Percentiles rank a stretch among this genome's conserved stretches.
phyloP scores from a whole-genome alignment of 2,888 invertebrate genomes.

The Zele albiditarsus region DNA sequence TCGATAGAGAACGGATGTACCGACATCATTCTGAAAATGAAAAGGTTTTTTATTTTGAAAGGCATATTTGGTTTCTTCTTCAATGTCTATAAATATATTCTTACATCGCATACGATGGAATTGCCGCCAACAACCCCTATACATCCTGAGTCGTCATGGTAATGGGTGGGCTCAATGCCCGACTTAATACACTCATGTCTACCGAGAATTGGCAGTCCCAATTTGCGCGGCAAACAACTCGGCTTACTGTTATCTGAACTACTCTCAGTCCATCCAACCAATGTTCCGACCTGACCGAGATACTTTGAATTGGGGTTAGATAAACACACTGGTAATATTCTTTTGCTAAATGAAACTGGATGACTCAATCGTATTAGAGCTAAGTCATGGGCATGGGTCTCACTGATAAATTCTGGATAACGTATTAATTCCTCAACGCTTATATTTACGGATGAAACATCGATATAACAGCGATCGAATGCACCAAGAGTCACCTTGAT shows the following conservation, averaged over 20 bases:
- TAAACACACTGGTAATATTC: slow-evolving; percentile 77
- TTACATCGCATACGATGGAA: slow-evolving; percentile 75
- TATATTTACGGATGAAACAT: slow-evolving; percentile 74
- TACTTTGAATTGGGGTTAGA: slow-evolving; percentile 74
- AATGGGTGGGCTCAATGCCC: slow-evolving; percentile 63
- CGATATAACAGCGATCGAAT: slow-evolving; percentile 75
- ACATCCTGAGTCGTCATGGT: slow-evolving; percentile 76
- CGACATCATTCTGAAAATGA: slow-evolving; percentile 74
- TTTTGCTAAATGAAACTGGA: slow-evolving; percentile 73
- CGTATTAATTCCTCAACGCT: slow-evolving; percentile 74
- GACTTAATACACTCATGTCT: slow-evolving; percentile 72
- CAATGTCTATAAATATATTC: slow-evolving; percentile 27
- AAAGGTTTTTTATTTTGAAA: not conserved
- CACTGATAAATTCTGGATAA: slow-evolving; percentile 75
- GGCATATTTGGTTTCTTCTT: not conserved
- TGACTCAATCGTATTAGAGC: slow-evolving; percentile 76
- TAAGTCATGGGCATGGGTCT: slow-evolving; percentile 76
- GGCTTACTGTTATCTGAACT: slow-evolving; percentile 52
- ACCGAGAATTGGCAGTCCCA: slow-evolving; percentile 75
- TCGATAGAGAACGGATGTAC: slow-evolving; percentile 75
- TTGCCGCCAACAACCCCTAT: slow-evolving; percentile 74
- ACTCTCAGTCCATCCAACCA: slow-evolving; percentile 72
- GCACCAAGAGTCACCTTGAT: slow-evolving; percentile 76
- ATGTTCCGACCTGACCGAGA: slow-evolving; percentile 74
- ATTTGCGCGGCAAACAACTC: slow-evolving; percentile 74